phyloP scores from a whole-genome alignment of 1,140 invertebrate species.

The Cephus cinctus region DNA sequence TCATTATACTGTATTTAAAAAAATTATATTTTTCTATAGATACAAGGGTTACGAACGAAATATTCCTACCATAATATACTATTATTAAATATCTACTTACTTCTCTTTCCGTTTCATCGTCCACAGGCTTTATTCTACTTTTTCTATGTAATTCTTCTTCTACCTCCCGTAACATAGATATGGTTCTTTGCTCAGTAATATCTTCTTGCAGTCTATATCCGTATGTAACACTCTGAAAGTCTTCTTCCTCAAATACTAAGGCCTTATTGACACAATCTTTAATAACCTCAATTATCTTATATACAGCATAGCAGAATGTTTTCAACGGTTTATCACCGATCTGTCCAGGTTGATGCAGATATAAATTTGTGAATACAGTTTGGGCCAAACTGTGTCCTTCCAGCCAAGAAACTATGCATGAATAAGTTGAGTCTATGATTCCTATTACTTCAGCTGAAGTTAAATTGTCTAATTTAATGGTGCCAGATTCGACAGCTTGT shows the following conservation, averaged over 20 bases:
- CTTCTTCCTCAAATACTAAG: conserved; percentile 91
- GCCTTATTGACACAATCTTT: conserved; percentile 86
- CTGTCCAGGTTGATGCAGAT: conserved; percentile 85
- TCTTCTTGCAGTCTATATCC: conserved; percentile 86
- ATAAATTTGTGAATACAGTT: conserved; percentile 96
- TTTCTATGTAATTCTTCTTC: conserved; percentile 87
- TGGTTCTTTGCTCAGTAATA: conserved; percentile 78
- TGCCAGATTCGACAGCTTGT: conserved; percentile 76
- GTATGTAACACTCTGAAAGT: conserved; percentile 92
- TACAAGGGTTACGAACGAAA: conserved; percentile 2
- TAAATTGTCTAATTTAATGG: conserved; percentile 78
- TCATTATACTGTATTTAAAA: conserved; percentile 56
- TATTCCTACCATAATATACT: not conserved
- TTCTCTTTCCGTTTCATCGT: conserved; percentile 49
- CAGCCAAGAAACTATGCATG: conserved; percentile 92
- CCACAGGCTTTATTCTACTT: conserved; percentile 61
- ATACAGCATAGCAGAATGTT: conserved; percentile 83
- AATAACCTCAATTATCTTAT: conserved; percentile 90
- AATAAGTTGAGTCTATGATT: conserved; percentile 90
- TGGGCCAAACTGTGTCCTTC: conserved; percentile 95
- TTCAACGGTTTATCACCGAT: conserved; percentile 83
- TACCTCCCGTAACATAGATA: conserved; percentile 83
- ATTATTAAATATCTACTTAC: conserved; percentile 26
- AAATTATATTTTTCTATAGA: conserved; percentile 12
- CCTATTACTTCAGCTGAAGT: conserved; percentile 74